phyloP scores from a whole-genome alignment of 2,113 vertebrate species.

The Crotalus helleri region DNA sequence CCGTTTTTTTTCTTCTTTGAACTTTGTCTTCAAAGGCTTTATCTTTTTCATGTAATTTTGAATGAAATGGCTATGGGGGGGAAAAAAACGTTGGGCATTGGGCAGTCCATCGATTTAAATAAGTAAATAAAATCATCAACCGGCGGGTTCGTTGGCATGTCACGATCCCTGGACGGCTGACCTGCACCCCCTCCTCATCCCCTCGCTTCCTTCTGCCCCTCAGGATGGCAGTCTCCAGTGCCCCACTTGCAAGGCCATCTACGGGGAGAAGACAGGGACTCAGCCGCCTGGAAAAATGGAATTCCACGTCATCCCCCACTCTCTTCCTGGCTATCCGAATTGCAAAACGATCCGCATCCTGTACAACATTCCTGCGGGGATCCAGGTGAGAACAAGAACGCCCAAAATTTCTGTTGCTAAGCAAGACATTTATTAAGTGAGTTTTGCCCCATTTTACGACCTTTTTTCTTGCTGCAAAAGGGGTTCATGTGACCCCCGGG shows the following conservation, averaged over 20 bases:
- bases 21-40: no score
- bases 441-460: not conserved
- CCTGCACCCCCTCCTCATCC: not conserved
- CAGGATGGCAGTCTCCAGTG: slow-evolving; percentile 97
- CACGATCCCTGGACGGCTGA: no score
- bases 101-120: no score
- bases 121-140: no score
- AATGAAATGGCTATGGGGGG: no score
- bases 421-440: not conserved
- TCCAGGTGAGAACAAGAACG: slow-evolving; percentile 76
- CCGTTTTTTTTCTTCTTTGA: no score
- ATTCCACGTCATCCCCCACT: slow-evolving; percentile 94
- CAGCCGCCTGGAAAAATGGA: slow-evolving; percentile 98
- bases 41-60: no score
- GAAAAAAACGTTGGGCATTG: no score
- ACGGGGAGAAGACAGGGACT: slow-evolving; percentile 93
- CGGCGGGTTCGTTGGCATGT: no score
- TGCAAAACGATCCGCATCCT: slow-evolving; percentile 92
- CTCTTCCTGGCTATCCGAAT: slow-evolving; percentile 84
- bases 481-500: no score
- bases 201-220: not conserved
- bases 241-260: slow-evolving; percentile 96
- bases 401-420: not conserved
- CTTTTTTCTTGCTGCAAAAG: not conserved
- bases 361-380: slow-evolving; percentile 92